Conservation (phyloP, 2,113 vertebrate species). For the Forbesichthys papilliferus region DNA sequence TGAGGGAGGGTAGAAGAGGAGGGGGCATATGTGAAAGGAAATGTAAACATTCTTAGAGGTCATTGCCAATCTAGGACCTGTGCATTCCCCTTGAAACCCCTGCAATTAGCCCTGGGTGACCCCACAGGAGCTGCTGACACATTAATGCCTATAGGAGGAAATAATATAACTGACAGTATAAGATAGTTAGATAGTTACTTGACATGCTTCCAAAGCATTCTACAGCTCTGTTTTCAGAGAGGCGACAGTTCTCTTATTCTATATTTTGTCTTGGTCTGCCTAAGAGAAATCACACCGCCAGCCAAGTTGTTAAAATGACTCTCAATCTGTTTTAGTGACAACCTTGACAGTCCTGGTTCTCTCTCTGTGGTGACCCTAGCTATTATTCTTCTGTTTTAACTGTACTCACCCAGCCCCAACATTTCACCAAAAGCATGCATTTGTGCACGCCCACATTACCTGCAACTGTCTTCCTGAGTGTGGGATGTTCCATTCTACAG, state of each 20-base stretch:
- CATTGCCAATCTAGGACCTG: constrained; percentile 13
- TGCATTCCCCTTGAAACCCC: constrained; percentile 25
- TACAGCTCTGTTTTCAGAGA: background rate
- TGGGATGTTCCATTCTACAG: background rate
- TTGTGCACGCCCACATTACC: background rate
- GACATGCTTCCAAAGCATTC: background rate
- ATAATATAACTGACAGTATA: background rate
- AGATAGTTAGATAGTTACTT: background rate
- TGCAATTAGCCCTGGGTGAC: constrained; percentile 10
- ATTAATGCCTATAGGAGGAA: background rate
- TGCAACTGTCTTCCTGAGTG: background rate
- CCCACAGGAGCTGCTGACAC: background rate
- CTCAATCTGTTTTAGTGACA: background rate
- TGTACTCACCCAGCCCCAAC: background rate
- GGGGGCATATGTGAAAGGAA: constrained; percentile 23
- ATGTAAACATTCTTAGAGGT: constrained; percentile 16
- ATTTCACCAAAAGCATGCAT: background rate
- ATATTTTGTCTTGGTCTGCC: too few species aligned
- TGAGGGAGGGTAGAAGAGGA: constrained; percentile 8
- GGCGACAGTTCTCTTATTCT: background rate
- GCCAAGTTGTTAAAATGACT: constrained; percentile 6
- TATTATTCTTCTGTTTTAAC: background rate
- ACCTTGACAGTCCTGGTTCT: background rate
- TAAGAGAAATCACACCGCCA: background rate
- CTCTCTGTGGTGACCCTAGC: background rate